Base-by-base conservation (phyloP, 2,888 invertebrate genomes). In the Eilema depressum region DNA sequence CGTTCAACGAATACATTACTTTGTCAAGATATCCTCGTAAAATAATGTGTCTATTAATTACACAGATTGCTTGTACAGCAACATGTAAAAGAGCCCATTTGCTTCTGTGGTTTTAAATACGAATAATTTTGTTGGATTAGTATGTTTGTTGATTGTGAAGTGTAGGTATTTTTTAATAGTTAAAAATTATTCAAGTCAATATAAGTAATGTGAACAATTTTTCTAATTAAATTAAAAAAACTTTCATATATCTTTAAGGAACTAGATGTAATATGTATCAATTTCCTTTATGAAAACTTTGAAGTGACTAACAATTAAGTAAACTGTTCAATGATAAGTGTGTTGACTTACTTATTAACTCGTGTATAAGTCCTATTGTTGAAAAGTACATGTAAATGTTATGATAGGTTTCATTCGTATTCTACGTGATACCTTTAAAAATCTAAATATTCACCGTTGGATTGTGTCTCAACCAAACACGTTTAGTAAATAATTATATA, bases 1-100 rank as follows among this genome's bases (percentile, higher is more conserved):
- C 85, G 85, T 85, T 89, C 86, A 86, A 85, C 89, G 86, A 87
- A 89, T 87, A 88, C 90, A 88, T 90, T 88, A 89, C 85, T 89
- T 87, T 89, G 87, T 90, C 87, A 87, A 89, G 88, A 86, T 88
- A 86, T 88, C 82, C 87, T 82, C 82, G 85, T 86, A 86, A 86
- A 91, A 89, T 90, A 89, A 89, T 89, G 85, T 80, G 70, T 77
- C 86, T 87, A 89, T 91, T 91, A 89, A 88, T 84, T 81, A 85
- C 80, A 87, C 89, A 86, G 87, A 88, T 88, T 90, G 79, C 86
- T 86, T 88, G 89, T 89, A 89, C 85, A 25, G 33, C 20, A 66
- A 60, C 14, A 37, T 65, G 23, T 30, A 57, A 23, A 14, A 64
- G 25, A 10, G 17, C 53, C n/a, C n/a, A 26, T 65, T 56, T 23